Percentiles rank a stretch among this genome's conserved stretches.
phyloP scores from a whole-genome alignment of 2,113 vertebrate genomes.

The rabbit (Oryctolagus cuniculus) region DNA sequence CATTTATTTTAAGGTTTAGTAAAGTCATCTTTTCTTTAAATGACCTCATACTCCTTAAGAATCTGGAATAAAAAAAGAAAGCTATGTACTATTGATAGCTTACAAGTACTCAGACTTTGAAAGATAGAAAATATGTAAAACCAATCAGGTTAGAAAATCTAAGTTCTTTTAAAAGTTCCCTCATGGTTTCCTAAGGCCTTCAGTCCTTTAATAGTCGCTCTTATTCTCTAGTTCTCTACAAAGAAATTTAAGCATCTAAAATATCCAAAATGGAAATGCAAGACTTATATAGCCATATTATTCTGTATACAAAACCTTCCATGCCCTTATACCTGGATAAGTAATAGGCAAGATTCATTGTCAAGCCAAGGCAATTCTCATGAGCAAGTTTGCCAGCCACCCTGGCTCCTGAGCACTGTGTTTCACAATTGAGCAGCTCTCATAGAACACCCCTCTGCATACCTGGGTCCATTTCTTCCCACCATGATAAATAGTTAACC shows the following conservation, averaged over 20 bases:
- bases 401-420: accelerated
- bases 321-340: neutral
- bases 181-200: neutral
- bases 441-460: neutral
- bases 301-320: neutral
- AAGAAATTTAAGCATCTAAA: neutral
- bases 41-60: neutral
- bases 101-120: neutral
- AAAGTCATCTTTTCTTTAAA: conserved; percentile 45
- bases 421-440: too few relatives aligned
- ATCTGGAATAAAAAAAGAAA: conserved; percentile 27
- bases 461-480: neutral
- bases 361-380: neutral
- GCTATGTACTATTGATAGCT: neutral
- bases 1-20: conserved; percentile 45
- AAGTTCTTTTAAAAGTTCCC: neutral
- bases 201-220: neutral
- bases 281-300: neutral
- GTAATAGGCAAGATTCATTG: accelerated
- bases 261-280: neutral
- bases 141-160: neutral
- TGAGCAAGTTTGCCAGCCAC: neutral
- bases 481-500: neutral
- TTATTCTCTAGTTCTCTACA: neutral
- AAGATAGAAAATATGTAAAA: conserved; percentile 1